Evolutionary conservation across 1,140 invertebrate genomes (phyloP), one percentile per base, ranked within the genome.

Genomic region (Monochamus saltuarius): DNA sequence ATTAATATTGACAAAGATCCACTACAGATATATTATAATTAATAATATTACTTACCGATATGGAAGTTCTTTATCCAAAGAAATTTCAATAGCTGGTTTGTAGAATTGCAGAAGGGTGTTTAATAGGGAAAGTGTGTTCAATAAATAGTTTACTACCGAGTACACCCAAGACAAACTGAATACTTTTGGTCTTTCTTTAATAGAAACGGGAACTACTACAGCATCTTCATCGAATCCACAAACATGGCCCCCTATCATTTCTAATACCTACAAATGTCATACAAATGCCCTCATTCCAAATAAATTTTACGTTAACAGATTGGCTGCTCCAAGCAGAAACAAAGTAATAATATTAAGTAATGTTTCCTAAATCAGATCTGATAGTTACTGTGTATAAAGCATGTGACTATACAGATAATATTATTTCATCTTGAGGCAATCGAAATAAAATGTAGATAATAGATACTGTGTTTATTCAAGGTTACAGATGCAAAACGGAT

Each of bases 101-200:
- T 62, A 64, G 49, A 64, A 61, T 36, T 66, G 62, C 17, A 73
- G 64, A 17, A 73, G 62, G 8, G 53, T 43, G 59, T 69, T 62
- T 52, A 71, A 62, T 8, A 65, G 55, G 4, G 60, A 43, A 16
- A 68, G 39, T 10, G 60, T 67, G 47, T 67, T 61, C 49, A 68
- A 46, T 11, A 72, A 46, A 58, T 72, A 73, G 55, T 55, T 58
- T 13, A 65, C 62, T n/a, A 71, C 55, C 35, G 72, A 69, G 61
- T 74, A 70, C 43, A 73, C 40, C 73, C 73, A 75, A 49, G n/a
- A 19, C n/a, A 71, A 62, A 63, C 65, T 69, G 49, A 75, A 74
- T 34, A 66, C 14, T 13, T 58, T 9, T 50, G 72, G 73, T 54
- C 67, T 65, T 34, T 66, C 55, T 40, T 61, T 56, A 16, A 75